These are phyloP conservation scores for Thalassoma bifasciatum DNA, from an alignment of 2,113 vertebrate genomes.

Conservation along the genomic window DNA sequence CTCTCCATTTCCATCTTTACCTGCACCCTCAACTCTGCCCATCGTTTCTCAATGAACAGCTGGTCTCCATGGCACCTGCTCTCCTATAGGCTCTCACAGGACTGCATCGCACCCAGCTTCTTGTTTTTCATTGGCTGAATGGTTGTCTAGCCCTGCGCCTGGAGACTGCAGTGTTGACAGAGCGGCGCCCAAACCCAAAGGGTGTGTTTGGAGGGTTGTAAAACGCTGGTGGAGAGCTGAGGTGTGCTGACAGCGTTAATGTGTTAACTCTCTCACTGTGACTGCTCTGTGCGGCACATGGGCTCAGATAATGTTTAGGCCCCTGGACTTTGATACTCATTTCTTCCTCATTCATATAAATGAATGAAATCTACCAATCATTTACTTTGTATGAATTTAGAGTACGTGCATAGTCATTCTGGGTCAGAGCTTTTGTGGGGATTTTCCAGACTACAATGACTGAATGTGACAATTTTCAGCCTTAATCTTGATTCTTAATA, in stretches of 20 bases:
- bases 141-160: conserved; percentile 26
- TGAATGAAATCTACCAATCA: conserved; percentile 59
- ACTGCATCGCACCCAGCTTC: conserved; percentile 15
- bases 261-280: conserved; percentile 66
- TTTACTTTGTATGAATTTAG: conserved; percentile 57
- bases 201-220: conserved; percentile 77
- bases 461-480: background rate
- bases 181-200: conserved; percentile 67
- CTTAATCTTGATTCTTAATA: background rate
- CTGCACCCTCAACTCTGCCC: conserved; percentile 41
- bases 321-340: conserved; percentile 75
- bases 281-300: conserved; percentile 18
- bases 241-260: conserved; percentile 64
- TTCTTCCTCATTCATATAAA: conserved; percentile 56
- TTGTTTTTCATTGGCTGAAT: conserved; percentile 48
- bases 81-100: conserved; percentile 47
- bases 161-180: conserved; percentile 77
- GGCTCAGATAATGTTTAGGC: conserved; percentile 52
- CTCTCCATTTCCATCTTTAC: conserved; percentile 13
- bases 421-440: background rate
- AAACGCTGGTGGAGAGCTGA: conserved; percentile 59
- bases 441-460: background rate
- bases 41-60: conserved; percentile 44
- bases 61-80: conserved; percentile 66
- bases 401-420: background rate